Evolutionary conservation across 2,888 invertebrate species (phyloP).

Genomic region (Stenodema calcarata): DNA sequence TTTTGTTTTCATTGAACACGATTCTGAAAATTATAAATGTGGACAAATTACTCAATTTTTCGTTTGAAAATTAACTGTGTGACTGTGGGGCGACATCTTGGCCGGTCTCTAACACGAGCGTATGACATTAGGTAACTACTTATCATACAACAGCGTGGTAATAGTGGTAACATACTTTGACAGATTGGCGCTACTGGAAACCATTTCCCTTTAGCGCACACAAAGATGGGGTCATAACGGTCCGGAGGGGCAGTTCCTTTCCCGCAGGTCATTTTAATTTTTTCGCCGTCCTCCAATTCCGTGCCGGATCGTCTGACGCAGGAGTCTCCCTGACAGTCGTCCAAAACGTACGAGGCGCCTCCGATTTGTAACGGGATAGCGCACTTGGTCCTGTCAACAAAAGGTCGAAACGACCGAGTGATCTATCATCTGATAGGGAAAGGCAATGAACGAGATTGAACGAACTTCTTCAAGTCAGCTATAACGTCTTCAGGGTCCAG

Average conservation of each 20-base stretch:
- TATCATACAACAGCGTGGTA: no score
- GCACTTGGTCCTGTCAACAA: not conserved
- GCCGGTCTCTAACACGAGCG: no score
- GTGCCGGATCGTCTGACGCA: not conserved
- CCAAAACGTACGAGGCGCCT: not conserved
- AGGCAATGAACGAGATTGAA: no score
- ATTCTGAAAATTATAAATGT: not conserved
- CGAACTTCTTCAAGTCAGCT: no score
- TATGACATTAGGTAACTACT: no score
- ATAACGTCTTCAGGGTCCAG: no score
- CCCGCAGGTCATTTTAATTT: not conserved
- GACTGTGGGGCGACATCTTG: no score
- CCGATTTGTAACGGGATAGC: not conserved
- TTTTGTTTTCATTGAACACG: not conserved
- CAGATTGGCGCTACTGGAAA: not conserved
- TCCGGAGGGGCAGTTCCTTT: not conserved
- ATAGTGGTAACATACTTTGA: not conserved
- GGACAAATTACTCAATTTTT: no score
- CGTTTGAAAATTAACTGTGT: no score
- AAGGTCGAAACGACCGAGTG: not conserved
- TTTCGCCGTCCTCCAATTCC: not conserved
- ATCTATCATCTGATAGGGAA: no score
- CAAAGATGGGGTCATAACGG: not conserved
- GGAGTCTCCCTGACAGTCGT: not conserved
- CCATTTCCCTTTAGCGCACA: not conserved